These are phyloP conservation scores for Amblyjoppa proteus DNA, from an alignment of 2,888 invertebrate species.

Conservation along the genomic window DNA sequence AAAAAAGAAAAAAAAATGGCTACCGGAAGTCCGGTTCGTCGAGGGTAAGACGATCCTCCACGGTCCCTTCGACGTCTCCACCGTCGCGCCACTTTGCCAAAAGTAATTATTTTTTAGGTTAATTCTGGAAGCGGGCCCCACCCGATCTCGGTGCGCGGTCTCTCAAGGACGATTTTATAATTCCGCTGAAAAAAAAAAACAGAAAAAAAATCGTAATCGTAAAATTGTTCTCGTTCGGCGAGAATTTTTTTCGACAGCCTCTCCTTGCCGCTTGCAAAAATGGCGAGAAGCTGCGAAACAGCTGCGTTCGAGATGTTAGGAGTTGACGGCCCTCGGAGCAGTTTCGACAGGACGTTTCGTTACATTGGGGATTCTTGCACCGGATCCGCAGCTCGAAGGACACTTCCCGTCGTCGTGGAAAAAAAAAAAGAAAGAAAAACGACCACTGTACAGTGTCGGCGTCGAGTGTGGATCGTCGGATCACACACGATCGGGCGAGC, in stretches of 20 bases:
- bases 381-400: constrained; percentile 3
- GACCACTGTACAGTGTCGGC: not conserved
- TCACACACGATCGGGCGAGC: constrained; percentile 20
- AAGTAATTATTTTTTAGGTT: not conserved
- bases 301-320: not conserved
- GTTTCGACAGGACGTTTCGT: not conserved
- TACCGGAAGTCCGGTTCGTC: not conserved
- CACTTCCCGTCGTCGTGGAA: not conserved
- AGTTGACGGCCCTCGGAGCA: not conserved
- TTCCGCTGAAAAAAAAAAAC: not conserved
- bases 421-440: not conserved
- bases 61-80: not conserved
- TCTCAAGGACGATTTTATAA: not conserved
- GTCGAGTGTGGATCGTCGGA: constrained; percentile 18
- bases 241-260: not conserved
- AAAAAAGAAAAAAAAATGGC: not conserved
- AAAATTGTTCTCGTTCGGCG: not conserved
- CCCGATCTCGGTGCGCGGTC: not conserved
- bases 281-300: not conserved
- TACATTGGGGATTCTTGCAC: not conserved
- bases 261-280: not conserved
- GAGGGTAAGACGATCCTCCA: not conserved
- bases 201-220: not conserved
- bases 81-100: not conserved
- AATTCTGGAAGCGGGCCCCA: not conserved